Evolutionary conservation across 2,113 vertebrate genomes (phyloP), one percentile per base, ranked within the genome.

Genomic region (Taxidea taxus): DNA sequence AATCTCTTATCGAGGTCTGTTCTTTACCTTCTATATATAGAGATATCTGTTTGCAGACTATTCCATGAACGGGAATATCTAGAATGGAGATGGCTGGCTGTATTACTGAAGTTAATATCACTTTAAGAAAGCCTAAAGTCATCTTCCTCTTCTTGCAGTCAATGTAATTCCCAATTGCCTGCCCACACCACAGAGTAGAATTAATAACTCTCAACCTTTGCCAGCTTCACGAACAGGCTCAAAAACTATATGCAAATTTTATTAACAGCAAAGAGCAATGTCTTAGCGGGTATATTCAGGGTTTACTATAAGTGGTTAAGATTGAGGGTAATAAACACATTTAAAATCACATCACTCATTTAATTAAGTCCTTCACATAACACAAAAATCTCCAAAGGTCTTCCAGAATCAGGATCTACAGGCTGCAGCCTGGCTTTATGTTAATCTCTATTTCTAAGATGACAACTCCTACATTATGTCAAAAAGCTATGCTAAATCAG

Each of bases 151-250:
- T 97, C 12, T 1, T 29, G 42, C 25, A 85, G 25, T 83, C 51
- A 93, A 82, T 29, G 25, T 51, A 90, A 82, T 80, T 87, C 56
- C 95, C 42, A 86, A 82, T 95, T 78, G 84, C 31, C 62, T 96
- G 25, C 31, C 23, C 56, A 44, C 39, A 81, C 54, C 39, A 66
- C 23, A 78, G n/a, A n/a, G 8, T 39, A 15, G 56, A 84, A 80
- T 68, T 84, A 96, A 91, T 75, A 93, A 56, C 21, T 80, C 10
- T 75, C 4, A 90, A 39, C 25, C 21, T 92, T 85, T 88, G 54
- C 14, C 47, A 94, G 47, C 86, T 84, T 81, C 34, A 95, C 18
- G n/a, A 80, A 80, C 6, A 82, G 70, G 25, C 20, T 95, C 20
- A 95, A 81, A 86, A 93, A 14, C 9, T 27, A 82, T 23, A 93